Conservation (phyloP, 2,888 invertebrate species). For the Synanthedon myopaeformis region DNA sequence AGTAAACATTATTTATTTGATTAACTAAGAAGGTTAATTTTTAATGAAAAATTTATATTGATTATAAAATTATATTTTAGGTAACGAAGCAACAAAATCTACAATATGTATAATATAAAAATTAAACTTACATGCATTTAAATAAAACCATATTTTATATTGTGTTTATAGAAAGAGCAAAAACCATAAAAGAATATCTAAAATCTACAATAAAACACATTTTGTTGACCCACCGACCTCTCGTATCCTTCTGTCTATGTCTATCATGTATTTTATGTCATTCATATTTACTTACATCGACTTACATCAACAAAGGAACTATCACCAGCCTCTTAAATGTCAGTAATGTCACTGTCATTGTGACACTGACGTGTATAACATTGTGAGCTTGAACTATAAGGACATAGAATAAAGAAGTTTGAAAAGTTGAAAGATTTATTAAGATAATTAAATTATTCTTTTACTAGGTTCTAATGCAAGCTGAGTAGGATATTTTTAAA, state of each 20-base stretch:
- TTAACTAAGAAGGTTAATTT: neutral
- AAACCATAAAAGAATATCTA: conserved; percentile 49
- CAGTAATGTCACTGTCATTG: too few relatives aligned
- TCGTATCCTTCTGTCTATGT: conserved; percentile 7
- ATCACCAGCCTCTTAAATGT: too few relatives aligned
- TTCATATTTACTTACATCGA: too few relatives aligned
- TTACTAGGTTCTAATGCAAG: too few relatives aligned
- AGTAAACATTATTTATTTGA: too few relatives aligned
- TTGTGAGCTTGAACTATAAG: too few relatives aligned
- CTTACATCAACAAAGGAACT: too few relatives aligned
- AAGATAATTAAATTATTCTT: too few relatives aligned
- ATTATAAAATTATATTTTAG: neutral
- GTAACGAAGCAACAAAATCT: neutral
- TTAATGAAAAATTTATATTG: neutral
- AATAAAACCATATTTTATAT: conserved; percentile 35
- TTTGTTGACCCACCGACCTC: conserved; percentile 50
- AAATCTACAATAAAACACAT: conserved; percentile 34
- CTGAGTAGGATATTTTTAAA: too few relatives aligned
- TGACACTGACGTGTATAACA: too few relatives aligned
- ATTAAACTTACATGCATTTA: conserved; percentile 48
- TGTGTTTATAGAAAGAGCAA: conserved; percentile 44
- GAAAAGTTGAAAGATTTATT: too few relatives aligned
- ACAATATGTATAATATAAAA: neutral
- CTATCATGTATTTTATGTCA: neutral
- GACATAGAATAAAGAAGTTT: too few relatives aligned